Evolutionary conservation across 1,140 invertebrate species (phyloP), one percentile per base, ranked within the genome.

Genomic region (Harpegnathos saltator): DNA sequence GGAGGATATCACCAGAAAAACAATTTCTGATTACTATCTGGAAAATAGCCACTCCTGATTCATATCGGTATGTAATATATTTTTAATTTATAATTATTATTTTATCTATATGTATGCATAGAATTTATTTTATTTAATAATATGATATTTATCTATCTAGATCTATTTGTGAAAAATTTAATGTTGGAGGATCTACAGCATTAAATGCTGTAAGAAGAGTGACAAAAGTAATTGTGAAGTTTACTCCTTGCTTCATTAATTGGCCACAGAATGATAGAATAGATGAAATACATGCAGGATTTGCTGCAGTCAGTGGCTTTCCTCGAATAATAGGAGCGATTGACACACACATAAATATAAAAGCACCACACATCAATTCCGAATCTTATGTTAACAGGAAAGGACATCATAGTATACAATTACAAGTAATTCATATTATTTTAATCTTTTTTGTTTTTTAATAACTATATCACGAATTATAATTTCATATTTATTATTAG

Each of bases 11-110:
- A 50, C 12, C 65, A 24, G 15, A 26, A 68, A 65, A 44, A 15
- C 33, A 65, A 44, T 65, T 44, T 22, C 2, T 65, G 1, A 65
- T 65, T 11, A 19, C 62, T 3, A 14, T 65, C 1, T 65, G 62
- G n/a, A 65, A 65, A 65, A 65, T 65, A 19, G 33, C 62, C n/a
- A 44, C 33, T n/a, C n/a, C n/a, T n/a, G n/a, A n/a, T n/a, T n/a
- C n/a, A n/a, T n/a, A n/a, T n/a, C n/a, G n/a, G n/a, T n/a, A n/a
- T n/a, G n/a, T n/a, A n/a, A n/a, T n/a, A n/a, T n/a, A n/a, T n/a
- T n/a, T n/a, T n/a, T n/a, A n/a, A n/a, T n/a, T n/a, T n/a, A n/a
- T n/a, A n/a, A n/a, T n/a, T n/a, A n/a, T n/a, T n/a, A n/a, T n/a
- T n/a, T n/a, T n/a, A n/a, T n/a, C n/a, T n/a, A n/a, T n/a, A n/a